Conservation (phyloP, 2,888 invertebrate genomes). For the Tenthredo distinguenda region DNA sequence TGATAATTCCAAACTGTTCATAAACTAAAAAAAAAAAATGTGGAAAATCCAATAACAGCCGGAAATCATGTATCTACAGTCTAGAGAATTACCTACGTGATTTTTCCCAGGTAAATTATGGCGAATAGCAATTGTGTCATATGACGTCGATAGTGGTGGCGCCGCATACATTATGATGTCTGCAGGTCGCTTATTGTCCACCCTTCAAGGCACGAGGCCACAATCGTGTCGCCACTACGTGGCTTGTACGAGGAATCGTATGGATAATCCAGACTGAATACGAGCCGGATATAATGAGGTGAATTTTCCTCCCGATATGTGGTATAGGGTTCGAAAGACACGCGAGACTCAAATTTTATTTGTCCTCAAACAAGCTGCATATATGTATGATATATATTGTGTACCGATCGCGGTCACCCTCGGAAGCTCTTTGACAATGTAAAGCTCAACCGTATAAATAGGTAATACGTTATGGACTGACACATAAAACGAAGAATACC, state of each 20-base stretch:
- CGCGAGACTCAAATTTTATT: neutral
- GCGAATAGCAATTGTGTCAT: constrained; percentile 23
- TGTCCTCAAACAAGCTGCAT: constrained; percentile 12
- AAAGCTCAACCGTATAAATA: neutral
- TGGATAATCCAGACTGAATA: constrained; percentile 29
- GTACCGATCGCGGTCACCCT: neutral
- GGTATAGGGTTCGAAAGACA: neutral
- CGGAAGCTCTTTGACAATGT: neutral
- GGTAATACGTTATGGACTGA: neutral
- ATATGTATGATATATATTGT: neutral
- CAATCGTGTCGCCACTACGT: constrained; percentile 14
- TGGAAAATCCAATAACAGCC: neutral
- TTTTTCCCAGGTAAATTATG: neutral
- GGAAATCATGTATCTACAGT: neutral
- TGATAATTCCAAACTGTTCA: too few species aligned
- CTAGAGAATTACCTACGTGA: neutral
- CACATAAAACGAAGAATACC: neutral
- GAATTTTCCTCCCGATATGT: neutral
- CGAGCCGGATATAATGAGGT: constrained; percentile 25
- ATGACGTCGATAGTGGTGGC: constrained; percentile 39
- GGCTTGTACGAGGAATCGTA: constrained; percentile 5
- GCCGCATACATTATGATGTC: constrained; percentile 51
- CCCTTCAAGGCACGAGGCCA: constrained; percentile 26
- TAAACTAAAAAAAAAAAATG: too few species aligned
- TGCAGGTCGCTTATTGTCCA: constrained; percentile 40